phyloP scores from a whole-genome alignment of 2,888 invertebrate genomes.

The Maniola hyperantus region DNA sequence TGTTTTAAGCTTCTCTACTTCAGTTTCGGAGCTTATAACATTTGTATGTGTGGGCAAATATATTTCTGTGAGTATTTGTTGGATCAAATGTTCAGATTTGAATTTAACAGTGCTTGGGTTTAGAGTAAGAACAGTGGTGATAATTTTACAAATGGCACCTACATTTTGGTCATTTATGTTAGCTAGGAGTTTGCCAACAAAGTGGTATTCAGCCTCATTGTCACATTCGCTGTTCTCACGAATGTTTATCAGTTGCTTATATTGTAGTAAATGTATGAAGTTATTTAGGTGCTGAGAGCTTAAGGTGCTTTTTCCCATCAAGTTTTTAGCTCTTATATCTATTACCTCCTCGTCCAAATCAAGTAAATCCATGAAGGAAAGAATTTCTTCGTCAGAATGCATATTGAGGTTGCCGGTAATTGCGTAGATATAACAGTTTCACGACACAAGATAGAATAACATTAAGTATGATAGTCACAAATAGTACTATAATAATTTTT shows the following conservation, averaged over 20 bases:
- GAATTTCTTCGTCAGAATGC: slow-evolving; percentile 47
- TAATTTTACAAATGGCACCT: slow-evolving; percentile 60
- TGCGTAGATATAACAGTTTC: background rate
- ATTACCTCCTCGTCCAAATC: slow-evolving; percentile 72
- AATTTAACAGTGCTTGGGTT: slow-evolving; percentile 54
- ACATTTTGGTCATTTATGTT: slow-evolving; percentile 52
- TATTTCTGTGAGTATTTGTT: slow-evolving; percentile 63
- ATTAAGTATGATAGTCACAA: too few relatives aligned
- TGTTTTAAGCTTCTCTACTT: slow-evolving; percentile 32
- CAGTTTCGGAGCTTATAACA: slow-evolving; percentile 31
- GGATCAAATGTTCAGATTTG: slow-evolving; percentile 72
- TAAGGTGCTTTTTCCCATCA: slow-evolving; percentile 57
- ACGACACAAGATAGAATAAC: background rate
- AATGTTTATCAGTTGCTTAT: slow-evolving; percentile 67
- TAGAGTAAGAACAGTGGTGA: slow-evolving; percentile 56
- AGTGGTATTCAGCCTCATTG: slow-evolving; percentile 62
- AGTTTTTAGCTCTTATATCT: slow-evolving; percentile 59
- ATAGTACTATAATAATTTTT: too few relatives aligned
- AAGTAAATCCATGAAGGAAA: slow-evolving; percentile 67
- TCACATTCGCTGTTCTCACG: slow-evolving; percentile 68
- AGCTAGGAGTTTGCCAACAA: slow-evolving; percentile 58
- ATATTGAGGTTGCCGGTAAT: slow-evolving; percentile 45
- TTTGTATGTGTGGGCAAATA: slow-evolving; percentile 43
- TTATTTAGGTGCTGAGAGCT: slow-evolving; percentile 58
- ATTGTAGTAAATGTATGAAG: slow-evolving; percentile 62